Base-by-base conservation (phyloP, 1,140 invertebrate species). In the Megalopta genalis region DNA sequence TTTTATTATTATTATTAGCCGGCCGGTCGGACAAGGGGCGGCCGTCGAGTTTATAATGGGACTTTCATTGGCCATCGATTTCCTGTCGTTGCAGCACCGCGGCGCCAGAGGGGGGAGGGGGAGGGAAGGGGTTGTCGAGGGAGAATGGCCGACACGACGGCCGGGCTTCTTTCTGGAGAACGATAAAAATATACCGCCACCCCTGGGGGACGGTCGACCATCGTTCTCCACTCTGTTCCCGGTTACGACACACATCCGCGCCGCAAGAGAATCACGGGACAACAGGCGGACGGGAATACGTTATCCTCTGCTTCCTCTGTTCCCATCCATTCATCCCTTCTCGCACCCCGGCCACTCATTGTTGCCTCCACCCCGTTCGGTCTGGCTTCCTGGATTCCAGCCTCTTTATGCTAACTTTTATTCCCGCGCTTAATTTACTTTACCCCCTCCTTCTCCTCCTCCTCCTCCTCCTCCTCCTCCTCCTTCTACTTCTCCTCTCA, bases 21-120 rank as follows among this genome's bases (percentile, higher is more conserved):
- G 59, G 32, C 32, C 42, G 59, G 32, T 39, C 12, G 23, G 23
- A 25, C 59, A 27, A 39, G 14, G 42, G 49, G 49, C 67, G 59
- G 21, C 18, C 59, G 76, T n/a, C 42, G 75, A 63, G 60, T 77
- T 72, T 77, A 77, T 77, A 79, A 74, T 79, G 52, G 78, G 69
- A 70, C 74, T 77, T 80, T 82, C 86, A 85, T 87, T 87, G 83
- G 75, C 84, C 85, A 87, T 87, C 81, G 84, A 86, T 87, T 87
- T 87, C 79, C 70, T 85, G 84, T 82, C 80, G 79, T 68, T 75
- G 71, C 42, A 18, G 71, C 63, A 21, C 14, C 16, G 49, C 42
- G n/a, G 71, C 63, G 16, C 1, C 16, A 14, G 6, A 4, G 14
- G 49, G 5, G 12, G 14, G 42, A 1, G 8, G 42, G 49, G 16